Base-by-base conservation (phyloP, 1,140 invertebrate species). In the Plectus sambesii region DNA sequence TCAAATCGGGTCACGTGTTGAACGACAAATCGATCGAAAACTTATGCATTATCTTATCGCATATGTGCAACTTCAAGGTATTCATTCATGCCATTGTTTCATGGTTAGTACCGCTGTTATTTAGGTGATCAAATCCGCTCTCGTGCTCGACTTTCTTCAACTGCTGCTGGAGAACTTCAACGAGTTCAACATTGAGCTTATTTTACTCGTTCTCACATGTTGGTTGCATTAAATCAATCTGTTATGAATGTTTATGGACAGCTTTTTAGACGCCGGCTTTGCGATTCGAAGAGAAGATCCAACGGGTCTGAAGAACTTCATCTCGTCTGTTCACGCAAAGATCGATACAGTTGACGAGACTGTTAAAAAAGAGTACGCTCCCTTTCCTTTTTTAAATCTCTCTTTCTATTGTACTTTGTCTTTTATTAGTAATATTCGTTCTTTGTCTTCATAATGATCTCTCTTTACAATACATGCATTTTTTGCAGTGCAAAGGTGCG, bases 31-130 rank as follows among this genome's bases (percentile, higher is more conserved):
- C 78, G 42, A 64, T 88, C n/a, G 85, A 92, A 60, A 94, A 93
- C 73, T 61, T 86, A 1, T 68, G 87, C 0, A 72, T 82, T 2
- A 75, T 89, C 33, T 71, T 94, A 1, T 78, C 80, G 2, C 80
- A 87, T 70, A 71, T 94, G 17, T 93, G 88, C 63, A 85, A 83
- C 69, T 94, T 93, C 66, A 88, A 88, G 75, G 83, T 86, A 72
- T 69, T 49, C 43, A 2, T 20, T 37, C 5, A 42, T 51, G 29
- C 30, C 42, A 27, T 20, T 38, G 6, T 56, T 15, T 42, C 20
- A 9, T 5, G 47, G 23, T 9, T 15, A 46, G 6, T 25, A 19
- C 44, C 19, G 24, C 26, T 52, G 22, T 52, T 47, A 41, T 61
- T 56, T 81, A 78, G 77, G 44, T 62, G 86, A 1, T 58, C 74